These are phyloP conservation scores for Lemur catta DNA, from an alignment of 2,797 vertebrate genomes.

Conservation along the genomic window DNA sequence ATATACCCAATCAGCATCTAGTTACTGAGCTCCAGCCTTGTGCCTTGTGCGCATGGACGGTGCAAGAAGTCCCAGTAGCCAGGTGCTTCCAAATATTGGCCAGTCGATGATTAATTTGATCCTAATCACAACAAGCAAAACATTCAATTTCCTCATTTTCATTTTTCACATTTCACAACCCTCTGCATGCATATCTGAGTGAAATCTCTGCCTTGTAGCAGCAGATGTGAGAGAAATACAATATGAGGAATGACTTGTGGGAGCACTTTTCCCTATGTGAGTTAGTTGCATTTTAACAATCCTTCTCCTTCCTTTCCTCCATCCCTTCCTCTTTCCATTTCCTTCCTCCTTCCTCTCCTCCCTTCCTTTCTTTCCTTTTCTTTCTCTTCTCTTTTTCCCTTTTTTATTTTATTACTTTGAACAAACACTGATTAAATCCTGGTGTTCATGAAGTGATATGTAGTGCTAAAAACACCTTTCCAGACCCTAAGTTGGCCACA, in stretches of 20 bases:
- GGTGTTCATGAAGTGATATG: not conserved
- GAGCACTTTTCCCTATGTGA: not conserved
- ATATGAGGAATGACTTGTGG: not conserved
- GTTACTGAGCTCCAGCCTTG: not conserved
- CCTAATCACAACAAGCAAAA: not conserved
- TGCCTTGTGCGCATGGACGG: rapidly evolving
- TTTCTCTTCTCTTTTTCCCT: not conserved
- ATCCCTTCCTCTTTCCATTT: not conserved
- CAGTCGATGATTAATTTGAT: not conserved
- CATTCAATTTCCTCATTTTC: not conserved
- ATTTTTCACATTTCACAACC: not conserved
- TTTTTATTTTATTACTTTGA: not conserved
- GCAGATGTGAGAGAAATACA: not conserved
- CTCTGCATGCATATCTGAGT: not conserved
- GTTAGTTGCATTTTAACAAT: not conserved
- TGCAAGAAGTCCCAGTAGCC: not conserved
- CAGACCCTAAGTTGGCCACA: not conserved
- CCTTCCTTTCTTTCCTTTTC: not conserved
- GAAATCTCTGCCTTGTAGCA: not conserved
- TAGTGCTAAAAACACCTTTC: not conserved
- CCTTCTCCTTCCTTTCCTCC: not conserved
- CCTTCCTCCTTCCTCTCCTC: not conserved
- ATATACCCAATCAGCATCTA: not conserved
- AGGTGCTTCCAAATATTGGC: not conserved
- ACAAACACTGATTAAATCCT: not conserved